These are phyloP conservation scores for Alauda arvensis DNA, from an alignment of 2,797 vertebrate genomes.

Conservation along the genomic window DNA sequence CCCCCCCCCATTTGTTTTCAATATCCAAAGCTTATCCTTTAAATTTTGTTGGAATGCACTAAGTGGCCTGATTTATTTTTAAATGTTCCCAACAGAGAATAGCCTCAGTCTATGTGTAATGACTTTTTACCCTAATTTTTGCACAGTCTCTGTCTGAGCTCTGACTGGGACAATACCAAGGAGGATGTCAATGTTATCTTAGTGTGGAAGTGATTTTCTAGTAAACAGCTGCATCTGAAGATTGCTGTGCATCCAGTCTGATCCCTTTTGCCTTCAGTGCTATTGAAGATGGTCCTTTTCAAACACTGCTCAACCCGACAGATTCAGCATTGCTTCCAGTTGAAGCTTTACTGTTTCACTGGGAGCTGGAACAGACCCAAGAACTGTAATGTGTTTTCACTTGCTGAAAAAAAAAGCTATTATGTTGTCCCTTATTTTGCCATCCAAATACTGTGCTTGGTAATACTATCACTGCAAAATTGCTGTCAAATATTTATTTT, in stretches of 20 bases:
- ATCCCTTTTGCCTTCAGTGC: background rate
- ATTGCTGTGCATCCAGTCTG: background rate
- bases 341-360: slow-evolving; percentile 19
- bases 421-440: slow-evolving; percentile 33
- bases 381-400: slow-evolving; percentile 11
- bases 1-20: background rate
- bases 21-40: background rate
- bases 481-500: slow-evolving; percentile 54
- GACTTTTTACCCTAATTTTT: slow-evolving; percentile 41
- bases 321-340: background rate
- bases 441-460: slow-evolving; percentile 29
- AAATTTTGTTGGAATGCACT: background rate
- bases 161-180: slow-evolving; percentile 3
- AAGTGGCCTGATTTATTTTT: slow-evolving; percentile 33
- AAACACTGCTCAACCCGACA: background rate
- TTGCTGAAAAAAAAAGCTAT: background rate
- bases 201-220: background rate
- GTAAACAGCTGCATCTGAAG: background rate
- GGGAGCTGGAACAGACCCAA: slow-evolving; percentile 39
- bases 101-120: background rate
- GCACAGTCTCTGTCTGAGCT: background rate
- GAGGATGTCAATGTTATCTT: slow-evolving; percentile 24
- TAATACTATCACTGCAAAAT: slow-evolving; percentile 32
- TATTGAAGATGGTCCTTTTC: background rate
- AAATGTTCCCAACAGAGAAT: slow-evolving; percentile 1